These are phyloP conservation scores for Diuraphis noxia DNA, from an alignment of 1,140 invertebrate genomes.

Conservation along the genomic window DNA sequence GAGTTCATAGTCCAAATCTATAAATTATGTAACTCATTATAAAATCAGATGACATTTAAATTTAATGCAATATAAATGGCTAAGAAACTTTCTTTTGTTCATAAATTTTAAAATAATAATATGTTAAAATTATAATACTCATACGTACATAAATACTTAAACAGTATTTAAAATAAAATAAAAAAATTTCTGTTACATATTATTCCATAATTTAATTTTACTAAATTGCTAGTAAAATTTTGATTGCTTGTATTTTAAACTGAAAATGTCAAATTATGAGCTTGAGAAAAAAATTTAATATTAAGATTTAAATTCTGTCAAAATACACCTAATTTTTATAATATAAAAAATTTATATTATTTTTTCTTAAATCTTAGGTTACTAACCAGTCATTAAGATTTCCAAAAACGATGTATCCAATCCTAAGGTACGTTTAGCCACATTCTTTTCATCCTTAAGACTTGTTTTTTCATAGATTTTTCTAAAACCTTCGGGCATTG, in stretches of 20 bases:
- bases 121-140: not conserved
- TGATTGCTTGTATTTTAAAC: not conserved
- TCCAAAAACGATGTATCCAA: not conserved
- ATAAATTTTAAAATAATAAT: not conserved
- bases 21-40: not conserved
- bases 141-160: too few species aligned
- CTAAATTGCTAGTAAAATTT: not conserved
- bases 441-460: not conserved
- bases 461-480: not conserved
- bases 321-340: not conserved
- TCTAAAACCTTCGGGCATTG: not conserved
- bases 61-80: too few species aligned
- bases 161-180: too few species aligned
- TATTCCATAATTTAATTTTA: not conserved
- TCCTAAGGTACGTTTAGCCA: not conserved
- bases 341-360: not conserved
- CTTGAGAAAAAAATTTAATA: not conserved
- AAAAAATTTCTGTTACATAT: too few species aligned
- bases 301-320: not conserved
- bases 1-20: slow-evolving; percentile 13
- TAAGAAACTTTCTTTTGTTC: not conserved
- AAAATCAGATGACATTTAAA: not conserved
- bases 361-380: not conserved
- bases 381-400: not conserved
- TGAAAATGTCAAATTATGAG: too few species aligned